Evolutionary conservation across 2,888 invertebrate species (phyloP).

Genomic region (Nephrotoma flavescens): DNA sequence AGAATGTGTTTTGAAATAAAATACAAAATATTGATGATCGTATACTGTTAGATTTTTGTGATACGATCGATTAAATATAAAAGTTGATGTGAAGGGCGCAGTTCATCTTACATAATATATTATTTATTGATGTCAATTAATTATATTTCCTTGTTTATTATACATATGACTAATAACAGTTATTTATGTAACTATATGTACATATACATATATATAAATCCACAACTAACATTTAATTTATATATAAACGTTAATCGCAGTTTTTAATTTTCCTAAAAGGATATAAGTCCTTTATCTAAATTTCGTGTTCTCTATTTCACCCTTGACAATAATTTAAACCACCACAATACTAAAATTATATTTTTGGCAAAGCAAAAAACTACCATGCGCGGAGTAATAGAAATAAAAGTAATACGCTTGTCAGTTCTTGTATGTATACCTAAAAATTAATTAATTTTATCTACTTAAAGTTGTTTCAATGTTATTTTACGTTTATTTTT

Average conservation of each 20-base stretch:
- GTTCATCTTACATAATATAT: background rate
- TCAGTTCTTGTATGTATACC: background rate
- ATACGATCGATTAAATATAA: background rate
- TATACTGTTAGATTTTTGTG: background rate
- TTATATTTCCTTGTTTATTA: background rate
- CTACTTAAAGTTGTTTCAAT: background rate
- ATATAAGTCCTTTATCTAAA: background rate
- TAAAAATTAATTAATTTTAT: background rate
- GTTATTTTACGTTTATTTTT: background rate
- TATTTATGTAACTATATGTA: background rate
- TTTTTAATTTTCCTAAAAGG: background rate
- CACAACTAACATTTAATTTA: background rate
- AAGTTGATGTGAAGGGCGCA: background rate
- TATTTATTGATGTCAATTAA: background rate
- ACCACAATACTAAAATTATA: background rate
- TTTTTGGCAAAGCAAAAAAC: background rate
- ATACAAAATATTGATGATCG: background rate
- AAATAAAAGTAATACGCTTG: background rate
- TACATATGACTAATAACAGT: background rate
- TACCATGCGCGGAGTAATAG: background rate
- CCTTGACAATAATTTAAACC: background rate
- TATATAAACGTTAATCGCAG: background rate
- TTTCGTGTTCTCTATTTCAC: background rate
- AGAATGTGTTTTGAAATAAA: too few species aligned
- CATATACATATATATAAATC: background rate